Evolutionary conservation across 2,888 invertebrate genomes (phyloP), one percentile per base, ranked within the genome.

Genomic region (Plagodis dolabraria): DNA sequence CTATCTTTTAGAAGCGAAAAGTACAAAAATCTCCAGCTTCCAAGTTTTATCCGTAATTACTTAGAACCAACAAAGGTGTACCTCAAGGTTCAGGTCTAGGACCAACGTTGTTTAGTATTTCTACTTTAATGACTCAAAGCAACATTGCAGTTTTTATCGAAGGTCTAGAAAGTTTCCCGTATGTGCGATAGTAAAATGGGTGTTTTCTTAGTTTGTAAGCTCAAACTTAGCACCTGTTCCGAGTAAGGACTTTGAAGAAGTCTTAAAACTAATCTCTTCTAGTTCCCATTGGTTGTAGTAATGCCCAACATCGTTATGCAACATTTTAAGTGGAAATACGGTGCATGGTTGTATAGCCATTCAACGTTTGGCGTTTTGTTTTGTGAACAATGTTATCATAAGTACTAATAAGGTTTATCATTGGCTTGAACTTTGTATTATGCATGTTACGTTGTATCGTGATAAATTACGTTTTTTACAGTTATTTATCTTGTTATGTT

Each of bases 201-300:
- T 33, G 33, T 45, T 60, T 49, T 53, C 56, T 57, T 50, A 57
- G 53, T 61, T 61, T 61, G 60, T 53, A 42, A 56, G 60, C 47
- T 57, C 35, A 38, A 42, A 44, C 43, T 50, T 12, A n/a, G 48
- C 47, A 60, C 50, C 50, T 53, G 58, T 22, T 44, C 47, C 48
- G 46, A 50, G 54, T 63, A 63, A 63, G 59, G 46, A 40, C 45
- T 54, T 61, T 61, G 42, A 59, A 58, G 56, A 61, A 61, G 54
- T 59, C 54, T 61, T 50, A 54, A 53, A 63, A 63, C 66, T 66
- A 63, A 63, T 59, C 46, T 54, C 54, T 54, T 61, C 63, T 57
- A 38, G 50, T 50, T 65, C 53, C 53, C 42, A 63, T 52, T 52
- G 5, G 60, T 35, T 47, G 43, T 48, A 47, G 63, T 60, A 57